Evolutionary conservation across 2,888 invertebrate genomes (phyloP).

Genomic region (Drymonia ruficornis): DNA sequence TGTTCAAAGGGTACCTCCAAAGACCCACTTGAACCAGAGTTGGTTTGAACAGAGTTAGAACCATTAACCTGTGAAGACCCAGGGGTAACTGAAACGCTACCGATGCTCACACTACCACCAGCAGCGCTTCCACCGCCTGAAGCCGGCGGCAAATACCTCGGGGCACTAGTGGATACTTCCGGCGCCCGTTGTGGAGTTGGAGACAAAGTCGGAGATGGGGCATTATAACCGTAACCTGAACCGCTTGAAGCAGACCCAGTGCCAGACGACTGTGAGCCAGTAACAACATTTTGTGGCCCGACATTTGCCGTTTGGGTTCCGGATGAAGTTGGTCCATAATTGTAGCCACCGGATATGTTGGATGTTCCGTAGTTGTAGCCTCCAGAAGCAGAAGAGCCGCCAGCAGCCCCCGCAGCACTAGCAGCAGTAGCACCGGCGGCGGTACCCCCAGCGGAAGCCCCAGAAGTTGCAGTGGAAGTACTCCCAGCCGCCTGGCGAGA

Average conservation of each 20-base stretch:
- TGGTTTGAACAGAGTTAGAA: constrained; percentile 10
- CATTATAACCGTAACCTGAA: constrained; percentile 43
- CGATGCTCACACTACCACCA: constrained; percentile 22
- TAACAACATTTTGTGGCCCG: constrained; percentile 18
- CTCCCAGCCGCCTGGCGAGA: constrained; percentile 49
- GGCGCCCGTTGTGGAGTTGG: constrained; percentile 24
- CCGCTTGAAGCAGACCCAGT: constrained; percentile 17
- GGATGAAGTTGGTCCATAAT: constrained; percentile 39
- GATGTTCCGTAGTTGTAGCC: constrained; percentile 35
- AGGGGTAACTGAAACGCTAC: constrained; percentile 29
- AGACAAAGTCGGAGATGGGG: constrained; percentile 30
- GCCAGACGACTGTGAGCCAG: constrained; percentile 13
- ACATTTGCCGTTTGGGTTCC: constrained; percentile 22
- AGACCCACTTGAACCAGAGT: constrained; percentile 17
- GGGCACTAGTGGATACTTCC: constrained; percentile 63
- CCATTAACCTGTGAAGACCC: constrained; percentile 20
- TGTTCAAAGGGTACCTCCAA: constrained; percentile 35
- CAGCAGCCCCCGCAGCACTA: constrained; percentile 3
- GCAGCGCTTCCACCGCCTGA: constrained; percentile 21
- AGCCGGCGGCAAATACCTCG: constrained; percentile 67
- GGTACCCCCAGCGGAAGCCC: constrained; percentile 14
- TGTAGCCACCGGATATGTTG: constrained; percentile 40
- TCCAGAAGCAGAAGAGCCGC: constrained; percentile 4
- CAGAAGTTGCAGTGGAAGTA: constrained; percentile 25
- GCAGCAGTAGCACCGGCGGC: constrained; percentile 17